Base-by-base conservation (phyloP, 2,113 vertebrate species). In the Oryzias javanicus region DNA sequence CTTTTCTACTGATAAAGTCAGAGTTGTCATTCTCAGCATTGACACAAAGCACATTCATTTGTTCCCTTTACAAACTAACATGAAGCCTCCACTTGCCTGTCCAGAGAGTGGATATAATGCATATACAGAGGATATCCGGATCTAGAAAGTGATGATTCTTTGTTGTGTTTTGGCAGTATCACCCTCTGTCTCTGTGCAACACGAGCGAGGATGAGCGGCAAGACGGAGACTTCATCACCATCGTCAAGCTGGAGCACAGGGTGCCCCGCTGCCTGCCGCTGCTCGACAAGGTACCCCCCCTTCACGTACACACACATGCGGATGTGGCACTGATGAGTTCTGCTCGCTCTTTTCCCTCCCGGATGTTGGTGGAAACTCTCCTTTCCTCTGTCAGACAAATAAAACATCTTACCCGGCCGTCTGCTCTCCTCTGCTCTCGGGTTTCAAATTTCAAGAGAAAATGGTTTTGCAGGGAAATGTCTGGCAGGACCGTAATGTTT, bases 131-230 rank as follows among this genome's bases (percentile, higher is more conserved):
- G 6, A 6, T 27, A 5, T 27, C 25, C 4, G 10, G 12, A 12
- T 35, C 7, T 8, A 19, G 14, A 19, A 57, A 46, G 7, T 12
- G 15, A 20, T 27, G n/a, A 25, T 18, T 35, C 17, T 7, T 44
- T 16, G 4, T 47, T 6, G 7, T 24, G 4, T 55, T 64, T 85
- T 56, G 49, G 62, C 91, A 99, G 97, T 98, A 95, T 78, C 97
- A 99, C 83, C 97, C 97, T 0, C 82, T 98, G 60, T 98, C 94
- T 82, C 91, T 99, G 82, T 99, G 97, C 89, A 99, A 99, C 82
- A 95, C 95, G 72, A 99, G 97, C 0, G 96, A 99, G 54, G 96
- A 98, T 62, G 96, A 99, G n/a, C 93, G 94, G 35, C 93, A 93
- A 1, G 94, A 97, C 7, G 92, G 87, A 0, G 92, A 91, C 54